phyloP scores from a whole-genome alignment of 2,888 invertebrate genomes.

The Latrodectus elegans region DNA sequence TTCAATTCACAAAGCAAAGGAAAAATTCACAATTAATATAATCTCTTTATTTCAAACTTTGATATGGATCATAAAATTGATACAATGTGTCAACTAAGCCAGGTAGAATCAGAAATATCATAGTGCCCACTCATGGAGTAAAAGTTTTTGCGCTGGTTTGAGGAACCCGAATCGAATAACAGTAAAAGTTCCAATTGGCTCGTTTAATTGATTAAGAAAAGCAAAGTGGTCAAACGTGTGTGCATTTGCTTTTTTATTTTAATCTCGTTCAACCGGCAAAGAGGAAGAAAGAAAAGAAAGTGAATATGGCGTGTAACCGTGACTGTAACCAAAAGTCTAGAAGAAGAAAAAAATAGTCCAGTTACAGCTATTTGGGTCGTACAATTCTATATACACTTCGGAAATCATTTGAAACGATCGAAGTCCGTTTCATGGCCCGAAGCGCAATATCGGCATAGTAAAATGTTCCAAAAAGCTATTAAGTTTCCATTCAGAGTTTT shows the following conservation, averaged over 20 bases:
- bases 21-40: too few species aligned
- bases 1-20: too few species aligned
- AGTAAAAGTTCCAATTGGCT: not conserved
- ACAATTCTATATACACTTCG: not conserved
- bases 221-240: conserved; percentile 2
- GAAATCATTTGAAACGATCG: conserved; percentile 6
- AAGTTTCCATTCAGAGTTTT: too few species aligned
- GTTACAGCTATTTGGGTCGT: conserved; percentile 11
- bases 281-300: not conserved
- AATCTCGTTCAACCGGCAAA: not conserved
- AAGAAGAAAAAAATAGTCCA: not conserved
- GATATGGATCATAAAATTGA: not conserved
- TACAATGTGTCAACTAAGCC: not conserved
- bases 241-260: not conserved
- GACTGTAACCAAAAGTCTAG: not conserved
- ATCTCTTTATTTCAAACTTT: not conserved
- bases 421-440: not conserved
- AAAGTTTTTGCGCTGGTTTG: not conserved
- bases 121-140: too few species aligned
- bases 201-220: not conserved
- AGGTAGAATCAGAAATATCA: too few species aligned
- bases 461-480: too few species aligned
- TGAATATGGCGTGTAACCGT: not conserved
- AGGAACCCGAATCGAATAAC: not conserved
- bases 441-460: conserved; percentile 1